Evolutionary conservation across 2,888 invertebrate species (phyloP).

Genomic region (Phengaris alcon): DNA sequence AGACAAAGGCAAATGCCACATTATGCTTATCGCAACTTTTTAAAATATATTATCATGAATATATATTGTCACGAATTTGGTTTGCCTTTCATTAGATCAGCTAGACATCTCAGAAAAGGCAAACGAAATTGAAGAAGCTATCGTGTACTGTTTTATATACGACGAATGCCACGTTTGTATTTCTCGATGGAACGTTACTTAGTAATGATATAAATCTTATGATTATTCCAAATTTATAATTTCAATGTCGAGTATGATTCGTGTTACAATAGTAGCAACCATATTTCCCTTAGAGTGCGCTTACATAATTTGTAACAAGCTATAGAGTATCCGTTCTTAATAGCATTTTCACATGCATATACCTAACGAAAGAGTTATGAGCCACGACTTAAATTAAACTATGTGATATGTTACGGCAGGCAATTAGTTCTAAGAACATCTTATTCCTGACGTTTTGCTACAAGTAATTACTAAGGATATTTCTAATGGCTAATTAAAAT

Average conservation of each 20-base stretch:
- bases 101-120: no score
- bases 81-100: no score
- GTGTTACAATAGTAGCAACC: conserved; percentile 29
- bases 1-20: no score
- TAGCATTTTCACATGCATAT: conserved; percentile 55
- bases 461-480: background rate
- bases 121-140: no score
- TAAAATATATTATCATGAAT: no score
- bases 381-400: conserved; percentile 50
- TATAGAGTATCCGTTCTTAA: conserved; percentile 59
- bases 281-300: conserved; percentile 43
- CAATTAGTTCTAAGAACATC: conserved; percentile 15
- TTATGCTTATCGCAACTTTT: no score
- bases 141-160: no score
- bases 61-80: no score
- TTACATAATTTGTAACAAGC: conserved; percentile 60
- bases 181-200: no score
- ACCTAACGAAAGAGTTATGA: conserved; percentile 51
- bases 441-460: background rate
- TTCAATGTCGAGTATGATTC: background rate
- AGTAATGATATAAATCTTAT: no score
- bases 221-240: background rate
- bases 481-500: no score
- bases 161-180: no score
- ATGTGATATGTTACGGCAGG: background rate